A percentile compares a stretch with the other conserved stretches of the same genome.
Conservation (phyloP, 1,140 invertebrate species). For the Littorina saxatilis region DNA sequence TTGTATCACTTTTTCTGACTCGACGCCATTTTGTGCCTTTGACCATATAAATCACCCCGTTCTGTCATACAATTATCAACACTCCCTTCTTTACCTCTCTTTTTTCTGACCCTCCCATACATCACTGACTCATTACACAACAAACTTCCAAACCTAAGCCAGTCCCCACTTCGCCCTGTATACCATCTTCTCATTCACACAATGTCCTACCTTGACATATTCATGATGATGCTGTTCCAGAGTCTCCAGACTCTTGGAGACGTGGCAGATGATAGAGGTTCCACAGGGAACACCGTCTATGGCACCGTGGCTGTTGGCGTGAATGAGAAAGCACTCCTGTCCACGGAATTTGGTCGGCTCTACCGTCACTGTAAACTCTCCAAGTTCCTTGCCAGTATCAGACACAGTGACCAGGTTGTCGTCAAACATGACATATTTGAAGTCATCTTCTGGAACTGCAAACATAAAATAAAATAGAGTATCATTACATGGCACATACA, state of each 20-base stretch:
- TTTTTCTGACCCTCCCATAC: too few species aligned
- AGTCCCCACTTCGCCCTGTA: too few species aligned
- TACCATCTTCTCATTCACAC: too few species aligned
- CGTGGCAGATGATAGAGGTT: constrained; percentile 73
- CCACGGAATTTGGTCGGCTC: constrained; percentile 65
- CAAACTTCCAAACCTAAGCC: too few species aligned
- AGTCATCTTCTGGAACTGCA: constrained; percentile 70
- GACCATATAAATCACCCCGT: too few species aligned
- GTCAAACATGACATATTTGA: constrained; percentile 72
- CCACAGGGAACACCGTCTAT: constrained; percentile 75
- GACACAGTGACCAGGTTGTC: constrained; percentile 73
- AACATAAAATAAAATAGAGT: constrained; percentile 19
- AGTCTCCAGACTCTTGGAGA: constrained; percentile 72
- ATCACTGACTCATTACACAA: too few species aligned
- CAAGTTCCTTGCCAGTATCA: constrained; percentile 73
- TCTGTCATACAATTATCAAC: too few species aligned
- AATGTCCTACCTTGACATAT: constrained; percentile 76
- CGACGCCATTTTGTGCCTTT: too few species aligned
- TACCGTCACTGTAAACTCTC: constrained; percentile 72
- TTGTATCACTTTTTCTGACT: too few species aligned
- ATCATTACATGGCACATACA: too few species aligned
- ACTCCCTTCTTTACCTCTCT: too few species aligned
- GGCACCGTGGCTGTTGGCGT: constrained; percentile 74
- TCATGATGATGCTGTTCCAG: constrained; percentile 75
- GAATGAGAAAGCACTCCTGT: constrained; percentile 72